These are phyloP conservation scores for Chrysomallon squamiferum DNA, from an alignment of 1,140 invertebrate species.

Conservation along the genomic window DNA sequence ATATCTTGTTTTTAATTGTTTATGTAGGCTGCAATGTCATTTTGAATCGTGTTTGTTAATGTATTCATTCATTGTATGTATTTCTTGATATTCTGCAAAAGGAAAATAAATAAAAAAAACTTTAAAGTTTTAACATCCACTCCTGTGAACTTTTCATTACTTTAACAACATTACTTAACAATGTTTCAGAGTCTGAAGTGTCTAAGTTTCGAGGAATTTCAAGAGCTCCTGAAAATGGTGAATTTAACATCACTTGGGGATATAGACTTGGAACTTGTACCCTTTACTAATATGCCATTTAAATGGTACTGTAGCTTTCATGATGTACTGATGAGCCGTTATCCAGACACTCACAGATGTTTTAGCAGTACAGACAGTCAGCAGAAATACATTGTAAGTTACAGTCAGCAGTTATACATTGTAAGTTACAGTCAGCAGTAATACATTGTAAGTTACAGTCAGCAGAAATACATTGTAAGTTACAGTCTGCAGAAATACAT, in stretches of 20 bases:
- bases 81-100: no score
- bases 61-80: no score
- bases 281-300: slow-evolving; percentile 72
- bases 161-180: no score
- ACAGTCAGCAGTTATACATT: background rate
- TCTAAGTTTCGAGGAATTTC: slow-evolving; percentile 72
- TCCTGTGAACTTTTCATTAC: no score
- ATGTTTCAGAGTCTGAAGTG: slow-evolving; percentile 35
- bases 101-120: no score
- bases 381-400: slow-evolving; percentile 68
- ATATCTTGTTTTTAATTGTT: no score
- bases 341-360: slow-evolving; percentile 67
- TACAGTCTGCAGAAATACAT: background rate
- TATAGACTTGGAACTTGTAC: slow-evolving; percentile 70
- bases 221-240: slow-evolving; percentile 72
- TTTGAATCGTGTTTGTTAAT: no score
- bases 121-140: no score
- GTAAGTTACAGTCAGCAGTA: background rate
- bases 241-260: slow-evolving; percentile 68
- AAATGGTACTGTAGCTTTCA: slow-evolving; percentile 74
- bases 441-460: background rate
- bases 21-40: no score
- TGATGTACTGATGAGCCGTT: slow-evolving; percentile 72
- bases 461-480: no score
- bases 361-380: slow-evolving; percentile 71